Percentiles rank a stretch among this genome's conserved stretches.
These are phyloP conservation scores for Tyto alba DNA, from an alignment of 2,113 vertebrate species.

Conservation along the genomic window DNA sequence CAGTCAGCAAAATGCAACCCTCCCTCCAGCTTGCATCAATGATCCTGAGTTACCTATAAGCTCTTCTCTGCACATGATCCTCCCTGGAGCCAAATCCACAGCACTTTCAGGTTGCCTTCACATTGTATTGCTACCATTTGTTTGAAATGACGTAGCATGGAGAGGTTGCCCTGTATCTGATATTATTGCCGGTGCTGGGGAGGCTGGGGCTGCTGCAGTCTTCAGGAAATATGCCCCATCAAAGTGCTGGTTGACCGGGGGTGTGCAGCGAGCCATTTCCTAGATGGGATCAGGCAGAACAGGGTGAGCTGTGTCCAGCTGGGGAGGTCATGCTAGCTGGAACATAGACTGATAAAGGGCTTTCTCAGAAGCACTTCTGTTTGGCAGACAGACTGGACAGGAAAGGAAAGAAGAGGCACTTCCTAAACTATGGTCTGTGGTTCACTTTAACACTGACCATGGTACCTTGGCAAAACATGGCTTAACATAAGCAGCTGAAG, in stretches of 20 bases:
- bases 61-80: not conserved
- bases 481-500: not conserved
- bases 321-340: not conserved
- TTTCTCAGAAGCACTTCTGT: not conserved
- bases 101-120: not conserved
- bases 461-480: not conserved
- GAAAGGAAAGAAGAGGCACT: not conserved
- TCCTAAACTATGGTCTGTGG: not conserved
- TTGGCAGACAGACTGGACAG: not conserved
- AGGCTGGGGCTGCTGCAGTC: not conserved
- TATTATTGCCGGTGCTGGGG: not conserved
- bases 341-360: not conserved
- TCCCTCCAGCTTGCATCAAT: not conserved
- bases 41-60: not conserved
- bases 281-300: not conserved
- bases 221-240: not conserved
- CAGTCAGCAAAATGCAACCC: not conserved
- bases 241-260: not conserved
- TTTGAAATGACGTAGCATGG: not conserved
- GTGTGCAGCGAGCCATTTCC: rapidly evolving
- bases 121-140: not conserved
- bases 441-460: not conserved
- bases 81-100: not conserved
- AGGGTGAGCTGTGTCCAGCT: not conserved
- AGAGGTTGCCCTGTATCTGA: not conserved